Percentiles rank a stretch among this genome's conserved stretches.
phyloP scores from a whole-genome alignment of 1,140 invertebrate species.

The Dendrolimus kikuchii region DNA sequence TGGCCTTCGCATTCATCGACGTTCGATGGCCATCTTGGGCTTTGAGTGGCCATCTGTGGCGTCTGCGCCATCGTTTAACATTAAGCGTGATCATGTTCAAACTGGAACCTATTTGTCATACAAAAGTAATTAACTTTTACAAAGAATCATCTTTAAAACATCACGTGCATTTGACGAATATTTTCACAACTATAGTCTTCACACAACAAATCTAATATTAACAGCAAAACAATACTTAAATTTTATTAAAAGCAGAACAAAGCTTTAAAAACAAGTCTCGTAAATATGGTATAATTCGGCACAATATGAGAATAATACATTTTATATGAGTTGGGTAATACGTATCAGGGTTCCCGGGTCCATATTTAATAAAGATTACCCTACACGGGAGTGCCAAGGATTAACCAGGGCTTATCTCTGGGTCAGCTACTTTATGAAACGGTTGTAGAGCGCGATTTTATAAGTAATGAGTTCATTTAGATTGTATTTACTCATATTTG shows the following conservation, averaged over 20 bases:
- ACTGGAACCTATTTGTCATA: too few species aligned
- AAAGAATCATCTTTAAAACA: too few species aligned
- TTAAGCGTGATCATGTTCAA: too few species aligned
- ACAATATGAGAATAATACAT: slow-evolving; percentile 9
- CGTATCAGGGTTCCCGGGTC: neutral
- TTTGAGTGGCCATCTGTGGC: too few species aligned
- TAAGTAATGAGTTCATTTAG: slow-evolving; percentile 6
- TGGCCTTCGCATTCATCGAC: too few species aligned
- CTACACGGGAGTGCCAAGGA: slow-evolving; percentile 6
- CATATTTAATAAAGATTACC: slow-evolving; percentile 16
- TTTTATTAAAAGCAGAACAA: neutral
- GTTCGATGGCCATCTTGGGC: too few species aligned
- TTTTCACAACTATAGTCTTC: too few species aligned
- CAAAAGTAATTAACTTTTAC: too few species aligned
- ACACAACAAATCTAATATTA: too few species aligned
- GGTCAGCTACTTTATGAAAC: slow-evolving; percentile 11
- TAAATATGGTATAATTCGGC: slow-evolving; percentile 5
- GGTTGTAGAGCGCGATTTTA: neutral
- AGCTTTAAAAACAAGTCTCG: slow-evolving; percentile 4
- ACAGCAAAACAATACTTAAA: too few species aligned
- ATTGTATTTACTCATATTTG: slow-evolving; percentile 1
- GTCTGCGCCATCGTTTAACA: too few species aligned
- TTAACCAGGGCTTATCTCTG: slow-evolving; percentile 8
- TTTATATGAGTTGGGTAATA: slow-evolving; percentile 5
- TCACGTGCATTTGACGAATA: too few species aligned